These are phyloP conservation scores for Pyrochroa serraticornis DNA, from an alignment of 2,888 invertebrate species.

Conservation along the genomic window DNA sequence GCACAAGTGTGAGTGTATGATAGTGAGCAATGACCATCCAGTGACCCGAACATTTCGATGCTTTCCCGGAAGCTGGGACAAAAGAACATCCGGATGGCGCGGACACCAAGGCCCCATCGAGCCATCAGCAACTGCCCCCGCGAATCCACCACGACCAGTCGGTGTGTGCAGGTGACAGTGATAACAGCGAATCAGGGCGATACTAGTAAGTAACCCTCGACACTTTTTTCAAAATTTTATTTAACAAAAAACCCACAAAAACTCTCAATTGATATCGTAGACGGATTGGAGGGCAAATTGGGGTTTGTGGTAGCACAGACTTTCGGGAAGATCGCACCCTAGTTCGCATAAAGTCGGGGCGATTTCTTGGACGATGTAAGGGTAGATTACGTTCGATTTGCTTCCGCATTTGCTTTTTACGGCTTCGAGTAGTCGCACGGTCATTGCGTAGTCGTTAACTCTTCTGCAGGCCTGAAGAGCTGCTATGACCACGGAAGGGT, in stretches of 20 bases:
- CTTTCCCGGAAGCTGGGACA: constrained; percentile 59
- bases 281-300: constrained; percentile 68
- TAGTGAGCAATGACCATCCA: constrained; percentile 58
- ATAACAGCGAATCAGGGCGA: constrained; percentile 44
- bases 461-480: constrained; percentile 68
- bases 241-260: not conserved
- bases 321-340: constrained; percentile 92
- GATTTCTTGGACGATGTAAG: constrained; percentile 88
- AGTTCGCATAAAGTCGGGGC: constrained; percentile 89
- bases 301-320: constrained; percentile 95
- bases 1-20: constrained; percentile 39
- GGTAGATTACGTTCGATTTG: constrained; percentile 78
- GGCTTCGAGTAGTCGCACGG: constrained; percentile 82
- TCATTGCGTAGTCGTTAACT: constrained; percentile 69
- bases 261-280: not conserved
- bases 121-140: constrained; percentile 33
- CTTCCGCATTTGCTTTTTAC: constrained; percentile 86
- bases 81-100: constrained; percentile 56
- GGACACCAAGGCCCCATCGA: constrained; percentile 47
- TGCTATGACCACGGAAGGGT: constrained; percentile 65
- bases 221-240: constrained; percentile 1
- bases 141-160: constrained; percentile 42
- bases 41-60: constrained; percentile 56
- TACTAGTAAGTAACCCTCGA: constrained; percentile 41
- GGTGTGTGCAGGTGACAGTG: constrained; percentile 52